phyloP scores from a whole-genome alignment of 2,888 invertebrate species.

The Ametastegia equiseti region DNA sequence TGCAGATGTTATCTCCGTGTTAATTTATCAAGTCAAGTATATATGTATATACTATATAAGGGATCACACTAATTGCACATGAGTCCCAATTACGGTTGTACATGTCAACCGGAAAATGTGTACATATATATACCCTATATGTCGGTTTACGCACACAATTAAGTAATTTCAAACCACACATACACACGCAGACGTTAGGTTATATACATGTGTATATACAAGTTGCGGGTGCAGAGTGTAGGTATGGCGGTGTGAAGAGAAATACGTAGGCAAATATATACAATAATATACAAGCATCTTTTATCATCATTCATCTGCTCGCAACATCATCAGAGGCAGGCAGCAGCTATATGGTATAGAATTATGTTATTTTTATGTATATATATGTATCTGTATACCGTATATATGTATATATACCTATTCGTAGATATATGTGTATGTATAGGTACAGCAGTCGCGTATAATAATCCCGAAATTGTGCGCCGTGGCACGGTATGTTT shows the following conservation, averaged over 20 bases:
- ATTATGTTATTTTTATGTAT: background rate
- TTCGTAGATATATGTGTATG: background rate
- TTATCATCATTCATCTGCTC: background rate
- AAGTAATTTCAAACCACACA: background rate
- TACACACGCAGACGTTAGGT: background rate
- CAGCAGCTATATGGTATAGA: background rate
- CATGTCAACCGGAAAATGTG: background rate
- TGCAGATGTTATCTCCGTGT: slow-evolving; percentile 1
- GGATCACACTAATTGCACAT: slow-evolving; percentile 22
- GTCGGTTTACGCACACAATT: background rate
- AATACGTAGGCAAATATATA: too few species aligned
- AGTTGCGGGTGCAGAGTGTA: too few species aligned
- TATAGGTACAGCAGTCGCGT: background rate
- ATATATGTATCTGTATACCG: too few species aligned
- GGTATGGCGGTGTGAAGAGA: background rate
- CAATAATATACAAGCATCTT: too few species aligned
- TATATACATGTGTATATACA: background rate
- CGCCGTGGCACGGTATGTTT: slow-evolving; percentile 22
- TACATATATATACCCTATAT: background rate
- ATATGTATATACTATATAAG: too few species aligned
- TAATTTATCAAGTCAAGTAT: slow-evolving; percentile 26
- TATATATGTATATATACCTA: too few species aligned
- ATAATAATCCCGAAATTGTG: background rate
- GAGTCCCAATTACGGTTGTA: background rate
- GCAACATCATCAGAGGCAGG: too few species aligned